Base-by-base conservation (phyloP, 2,797 vertebrate genomes). In the Lacerta agilis region DNA sequence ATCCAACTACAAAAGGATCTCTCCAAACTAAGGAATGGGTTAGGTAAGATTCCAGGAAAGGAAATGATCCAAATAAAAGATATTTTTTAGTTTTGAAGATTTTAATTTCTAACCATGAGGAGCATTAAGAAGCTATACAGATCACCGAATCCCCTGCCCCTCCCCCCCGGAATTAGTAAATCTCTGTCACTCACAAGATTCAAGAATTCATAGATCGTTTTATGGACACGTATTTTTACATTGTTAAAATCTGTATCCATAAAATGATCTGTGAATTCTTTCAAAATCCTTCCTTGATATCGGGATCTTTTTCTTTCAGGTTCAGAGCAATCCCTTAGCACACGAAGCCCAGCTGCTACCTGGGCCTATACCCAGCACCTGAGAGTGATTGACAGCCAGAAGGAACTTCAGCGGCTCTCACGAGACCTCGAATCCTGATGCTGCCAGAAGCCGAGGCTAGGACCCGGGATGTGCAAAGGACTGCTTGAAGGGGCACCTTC, bases 361-460 rank as follows among this genome's bases (percentile, higher is more conserved):
- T 97, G 97, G 81, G 98, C 97, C 0, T 98, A 98, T 90, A 95
- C 99, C 90, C 98, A 98, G 95, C 98, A 98, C 96, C 96, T 99
- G 90, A 97, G 96, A 85, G 98, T 98, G 95, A 98, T 99, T n/a
- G 98, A 99, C 97, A 98, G 97, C 95, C 98, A 99, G 96, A 97
- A 97, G 93, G 98, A 96, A 89, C 97, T 99, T 75, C 98, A 98
- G 4, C 96, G 98, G 94, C 97, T 99, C 3, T 99, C 98, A 0
- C 97, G 97, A 38, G 96, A 96, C 49, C 92, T 98, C 55, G 98
- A 99, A 89, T 96, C 97, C 1, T 98, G 96, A 95, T 0, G 0
- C 2, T 72, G 55, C 3, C 0, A 13, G 29, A 25, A 77, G 71
- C 4, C 8, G 4, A 0, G 1, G 6, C 55, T 18, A 27, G 64